These are phyloP conservation scores for Hipparchia sbordonii DNA, from an alignment of 2,888 invertebrate species.

Conservation along the genomic window DNA sequence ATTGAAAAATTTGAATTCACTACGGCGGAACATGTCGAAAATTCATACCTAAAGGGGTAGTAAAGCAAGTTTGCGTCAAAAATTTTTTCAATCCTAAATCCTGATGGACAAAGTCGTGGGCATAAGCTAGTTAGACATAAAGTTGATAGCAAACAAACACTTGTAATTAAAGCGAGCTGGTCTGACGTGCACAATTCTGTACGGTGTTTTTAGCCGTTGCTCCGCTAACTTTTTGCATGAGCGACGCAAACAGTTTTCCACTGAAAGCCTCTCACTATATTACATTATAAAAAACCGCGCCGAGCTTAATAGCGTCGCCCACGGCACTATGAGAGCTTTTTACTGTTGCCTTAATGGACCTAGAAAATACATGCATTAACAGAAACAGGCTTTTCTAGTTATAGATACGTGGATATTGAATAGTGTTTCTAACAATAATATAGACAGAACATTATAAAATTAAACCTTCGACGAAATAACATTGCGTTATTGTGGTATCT, in stretches of 20 bases:
- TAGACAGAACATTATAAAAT: neutral
- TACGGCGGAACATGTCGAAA: too few species aligned
- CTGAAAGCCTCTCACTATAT: slow-evolving; percentile 28
- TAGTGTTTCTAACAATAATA: neutral
- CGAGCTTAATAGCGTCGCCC: slow-evolving; percentile 29
- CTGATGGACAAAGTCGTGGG: too few species aligned
- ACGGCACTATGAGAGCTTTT: slow-evolving; percentile 33
- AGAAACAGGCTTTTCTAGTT: slow-evolving; percentile 10
- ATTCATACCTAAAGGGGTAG: too few species aligned
- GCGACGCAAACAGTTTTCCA: slow-evolving; percentile 18
- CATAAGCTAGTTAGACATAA: too few species aligned
- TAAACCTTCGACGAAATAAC: too few species aligned
- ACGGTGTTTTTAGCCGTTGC: slow-evolving; percentile 14
- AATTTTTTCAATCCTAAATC: too few species aligned
- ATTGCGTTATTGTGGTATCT: too few species aligned
- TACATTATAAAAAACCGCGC: slow-evolving; percentile 27
- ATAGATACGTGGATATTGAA: neutral
- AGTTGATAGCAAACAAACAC: too few species aligned
- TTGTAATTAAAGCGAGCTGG: neutral
- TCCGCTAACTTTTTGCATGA: slow-evolving; percentile 20
- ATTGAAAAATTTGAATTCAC: too few species aligned
- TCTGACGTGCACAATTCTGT: slow-evolving; percentile 6
- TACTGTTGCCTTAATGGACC: slow-evolving; percentile 32
- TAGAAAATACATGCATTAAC: slow-evolving; percentile 25
- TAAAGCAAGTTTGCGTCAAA: too few species aligned